A percentile compares a stretch with the other conserved stretches of the same genome.
Evolutionary conservation across 2,888 invertebrate species (phyloP).

Genomic region (Brenthis ino): DNA sequence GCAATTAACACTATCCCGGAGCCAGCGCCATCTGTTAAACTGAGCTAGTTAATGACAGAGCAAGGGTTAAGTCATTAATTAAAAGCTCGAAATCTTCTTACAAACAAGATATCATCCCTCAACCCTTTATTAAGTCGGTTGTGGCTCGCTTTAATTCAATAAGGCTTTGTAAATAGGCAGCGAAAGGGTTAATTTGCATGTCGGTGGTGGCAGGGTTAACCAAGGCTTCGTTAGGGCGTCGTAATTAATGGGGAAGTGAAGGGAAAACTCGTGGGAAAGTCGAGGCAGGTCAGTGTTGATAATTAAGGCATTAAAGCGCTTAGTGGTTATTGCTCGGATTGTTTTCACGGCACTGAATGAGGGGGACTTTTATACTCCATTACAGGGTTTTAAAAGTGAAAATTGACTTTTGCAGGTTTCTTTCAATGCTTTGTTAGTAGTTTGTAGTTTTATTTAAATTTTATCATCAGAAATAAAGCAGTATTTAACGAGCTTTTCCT

Average conservation of each 20-base stretch:
- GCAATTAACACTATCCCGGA: slow-evolving; percentile 46
- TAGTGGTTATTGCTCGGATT: slow-evolving; percentile 39
- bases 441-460: not conserved
- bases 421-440: not conserved
- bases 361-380: slow-evolving; percentile 17
- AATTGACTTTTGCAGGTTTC: slow-evolving; percentile 10
- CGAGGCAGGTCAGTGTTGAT: slow-evolving; percentile 70
- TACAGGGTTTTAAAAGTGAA: slow-evolving; percentile 16
- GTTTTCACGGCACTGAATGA: slow-evolving; percentile 33
- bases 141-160: slow-evolving; percentile 75
- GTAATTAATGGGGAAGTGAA: slow-evolving; percentile 72
- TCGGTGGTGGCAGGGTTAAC: slow-evolving; percentile 77
- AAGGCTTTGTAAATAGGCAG: slow-evolving; percentile 76
- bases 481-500: too few relatives aligned
- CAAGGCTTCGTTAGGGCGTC: slow-evolving; percentile 77
- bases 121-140: slow-evolving; percentile 67
- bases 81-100: slow-evolving; percentile 69
- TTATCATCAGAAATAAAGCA: too few relatives aligned
- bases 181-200: slow-evolving; percentile 82
- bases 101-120: slow-evolving; percentile 75
- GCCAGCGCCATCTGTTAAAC: slow-evolving; percentile 56
- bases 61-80: slow-evolving; percentile 73
- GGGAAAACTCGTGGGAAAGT: slow-evolving; percentile 74
- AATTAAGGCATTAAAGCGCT: slow-evolving; percentile 46
- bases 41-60: slow-evolving; percentile 65